These are phyloP conservation scores for Callaeas wilsoni DNA, from an alignment of 2,113 vertebrate species.

Conservation along the genomic window DNA sequence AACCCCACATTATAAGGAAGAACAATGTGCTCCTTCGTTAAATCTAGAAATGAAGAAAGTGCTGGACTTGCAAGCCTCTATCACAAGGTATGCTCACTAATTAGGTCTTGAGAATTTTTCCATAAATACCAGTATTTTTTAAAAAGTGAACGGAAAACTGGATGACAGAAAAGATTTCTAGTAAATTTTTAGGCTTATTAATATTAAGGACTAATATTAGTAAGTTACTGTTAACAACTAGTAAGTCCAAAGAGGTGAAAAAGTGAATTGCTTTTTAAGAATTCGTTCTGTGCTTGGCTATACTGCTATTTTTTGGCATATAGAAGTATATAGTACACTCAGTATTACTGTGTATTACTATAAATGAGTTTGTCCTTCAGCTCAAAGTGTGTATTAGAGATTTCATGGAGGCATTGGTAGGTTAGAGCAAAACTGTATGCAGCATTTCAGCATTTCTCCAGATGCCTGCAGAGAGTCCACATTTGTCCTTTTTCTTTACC, in stretches of 20 bases:
- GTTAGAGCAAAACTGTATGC: background rate
- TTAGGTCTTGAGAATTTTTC: background rate
- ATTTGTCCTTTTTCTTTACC: background rate
- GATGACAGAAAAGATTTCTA: background rate
- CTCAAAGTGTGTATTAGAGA: background rate
- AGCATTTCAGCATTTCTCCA: background rate
- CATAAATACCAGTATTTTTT: background rate
- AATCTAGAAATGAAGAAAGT: constrained; percentile 93
- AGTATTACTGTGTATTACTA: background rate
- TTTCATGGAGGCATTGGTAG: background rate
- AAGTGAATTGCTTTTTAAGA: background rate
- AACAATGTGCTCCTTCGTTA: constrained; percentile 92
- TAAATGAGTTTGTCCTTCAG: background rate
- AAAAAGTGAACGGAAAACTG: background rate
- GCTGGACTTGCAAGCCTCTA: constrained; percentile 90
- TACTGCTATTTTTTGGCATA: background rate
- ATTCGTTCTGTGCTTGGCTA: background rate
- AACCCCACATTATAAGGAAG: constrained; percentile 91
- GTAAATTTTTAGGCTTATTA: background rate
- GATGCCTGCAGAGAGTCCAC: background rate
- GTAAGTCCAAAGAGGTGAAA: background rate
- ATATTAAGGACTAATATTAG: background rate
- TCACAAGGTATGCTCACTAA: constrained; percentile 83
- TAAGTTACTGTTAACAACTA: background rate
- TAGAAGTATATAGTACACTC: background rate